Percentiles rank a stretch among this genome's conserved stretches.
These are phyloP conservation scores for Heteromormyrus szaboi DNA, from an alignment of 2,797 vertebrate species.

Conservation along the genomic window DNA sequence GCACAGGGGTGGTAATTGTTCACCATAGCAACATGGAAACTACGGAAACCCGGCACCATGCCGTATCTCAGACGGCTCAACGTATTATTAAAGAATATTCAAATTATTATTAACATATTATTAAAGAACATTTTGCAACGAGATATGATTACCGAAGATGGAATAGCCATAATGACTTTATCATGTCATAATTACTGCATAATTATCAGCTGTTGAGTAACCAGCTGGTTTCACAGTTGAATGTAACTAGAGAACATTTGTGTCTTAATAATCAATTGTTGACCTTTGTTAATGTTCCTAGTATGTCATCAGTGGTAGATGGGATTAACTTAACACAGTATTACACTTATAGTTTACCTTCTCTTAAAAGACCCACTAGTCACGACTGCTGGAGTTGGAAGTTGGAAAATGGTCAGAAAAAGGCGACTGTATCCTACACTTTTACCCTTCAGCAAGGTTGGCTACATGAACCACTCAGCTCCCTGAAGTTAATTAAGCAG, in stretches of 20 bases:
- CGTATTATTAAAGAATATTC: background rate
- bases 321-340: background rate
- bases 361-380: background rate
- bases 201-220: constrained; percentile 1
- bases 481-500: background rate
- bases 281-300: background rate
- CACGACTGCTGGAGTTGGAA: background rate
- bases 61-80: background rate
- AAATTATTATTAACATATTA: background rate
- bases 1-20: background rate
- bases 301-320: background rate
- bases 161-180: background rate
- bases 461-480: background rate
- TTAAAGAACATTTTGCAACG: background rate
- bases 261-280: background rate
- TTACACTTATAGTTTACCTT: background rate
- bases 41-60: background rate
- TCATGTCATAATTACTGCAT: background rate
- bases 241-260: background rate
- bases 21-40: background rate
- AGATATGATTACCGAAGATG: background rate
- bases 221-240: background rate
- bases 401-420: background rate
- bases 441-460: background rate
- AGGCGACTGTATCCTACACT: background rate